Evolutionary conservation across 2,113 vertebrate species (phyloP).

Genomic region (Periophthalmodon schlosseri): DNA sequence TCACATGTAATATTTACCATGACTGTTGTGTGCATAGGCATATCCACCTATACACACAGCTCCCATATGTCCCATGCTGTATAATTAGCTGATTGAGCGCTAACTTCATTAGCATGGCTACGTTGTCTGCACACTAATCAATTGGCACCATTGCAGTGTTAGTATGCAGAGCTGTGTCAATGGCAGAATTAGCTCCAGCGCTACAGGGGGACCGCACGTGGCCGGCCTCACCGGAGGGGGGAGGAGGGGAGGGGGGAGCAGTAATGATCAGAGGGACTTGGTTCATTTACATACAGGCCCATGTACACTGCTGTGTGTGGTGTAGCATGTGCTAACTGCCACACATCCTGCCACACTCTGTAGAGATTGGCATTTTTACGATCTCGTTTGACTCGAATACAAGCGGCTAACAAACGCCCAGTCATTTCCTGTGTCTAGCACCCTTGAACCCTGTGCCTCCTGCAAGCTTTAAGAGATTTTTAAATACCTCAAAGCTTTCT

Average conservation of each 20-base stretch:
- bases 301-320: slow-evolving; percentile 31
- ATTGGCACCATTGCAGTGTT: slow-evolving; percentile 61
- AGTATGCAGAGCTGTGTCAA: slow-evolving; percentile 48
- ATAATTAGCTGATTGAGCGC: slow-evolving; percentile 69
- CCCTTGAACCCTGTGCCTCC: slow-evolving; percentile 30
- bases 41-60: slow-evolving; percentile 24
- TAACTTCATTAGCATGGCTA: slow-evolving; percentile 61
- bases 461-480: slow-evolving; percentile 22
- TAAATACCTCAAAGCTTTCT: not conserved
- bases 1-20: slow-evolving; percentile 23
- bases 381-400: slow-evolving; percentile 66
- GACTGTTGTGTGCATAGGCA: slow-evolving; percentile 11
- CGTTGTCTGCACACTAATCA: slow-evolving; percentile 63
- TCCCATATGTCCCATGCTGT: slow-evolving; percentile 50
- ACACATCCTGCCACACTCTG: slow-evolving; percentile 70
- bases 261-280: slow-evolving; percentile 44
- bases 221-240: slow-evolving; percentile 33
- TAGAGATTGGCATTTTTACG: slow-evolving; percentile 75
- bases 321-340: slow-evolving; percentile 63
- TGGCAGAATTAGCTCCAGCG: slow-evolving; percentile 58
- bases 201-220: slow-evolving; percentile 55
- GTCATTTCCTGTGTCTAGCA: slow-evolving; percentile 71
- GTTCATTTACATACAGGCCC: slow-evolving; percentile 60
- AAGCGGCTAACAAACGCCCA: slow-evolving; percentile 59
- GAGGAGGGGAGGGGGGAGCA: slow-evolving; percentile 14